Evolutionary conservation across 1,140 invertebrate genomes (phyloP), one percentile per base, ranked within the genome.

Genomic region (Drosophila orosa): DNA sequence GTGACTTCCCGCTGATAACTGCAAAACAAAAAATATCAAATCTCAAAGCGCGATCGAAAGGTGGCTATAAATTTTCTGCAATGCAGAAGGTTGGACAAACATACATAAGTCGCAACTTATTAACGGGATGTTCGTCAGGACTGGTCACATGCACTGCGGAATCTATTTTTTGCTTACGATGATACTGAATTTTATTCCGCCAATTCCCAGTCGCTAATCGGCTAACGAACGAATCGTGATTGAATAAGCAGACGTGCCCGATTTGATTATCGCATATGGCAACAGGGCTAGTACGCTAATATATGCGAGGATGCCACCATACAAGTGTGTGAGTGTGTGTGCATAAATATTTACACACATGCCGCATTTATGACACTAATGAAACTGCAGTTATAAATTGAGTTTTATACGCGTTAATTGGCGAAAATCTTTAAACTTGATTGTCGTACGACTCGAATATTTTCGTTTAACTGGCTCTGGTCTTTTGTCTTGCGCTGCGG

Each of bases 401-500:
- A 76, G 48, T 60, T 68, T 69, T 71, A 71, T 63, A 35, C 35
- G 10, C 63, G 58, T 40, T 76, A 86, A 86, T 87, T 86, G 82
- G 71, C 72, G 45, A 66, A 60, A 73, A 69, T 78, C 65, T 78
- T 74, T 37, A 45, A 71, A 44, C 62, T 76, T 58, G 39, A 75
- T 57, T 54, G n/a, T 33, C 44, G 33, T 31, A 27, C 29, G 54
- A 37, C 42, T 45, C 19, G 60, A 50, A 19, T 17, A 17, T 54
- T 25, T 39, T 37, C 12, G 22, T 3, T 39, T 29, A 52, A 45
- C 42, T 67, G 45, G 4, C 25, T 31, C n/a, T 31, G 19, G 62
- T 19, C 58, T 75, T 54, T 74, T 57, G 59, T 57, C 44, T 65
- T 25, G 27, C 22, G 27, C 24, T 25, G 33, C 55, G 10, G 52